Percentiles rank a stretch among this genome's conserved stretches.
Evolutionary conservation across 2,888 invertebrate genomes (phyloP).

Genomic region (Acronicta alni): DNA sequence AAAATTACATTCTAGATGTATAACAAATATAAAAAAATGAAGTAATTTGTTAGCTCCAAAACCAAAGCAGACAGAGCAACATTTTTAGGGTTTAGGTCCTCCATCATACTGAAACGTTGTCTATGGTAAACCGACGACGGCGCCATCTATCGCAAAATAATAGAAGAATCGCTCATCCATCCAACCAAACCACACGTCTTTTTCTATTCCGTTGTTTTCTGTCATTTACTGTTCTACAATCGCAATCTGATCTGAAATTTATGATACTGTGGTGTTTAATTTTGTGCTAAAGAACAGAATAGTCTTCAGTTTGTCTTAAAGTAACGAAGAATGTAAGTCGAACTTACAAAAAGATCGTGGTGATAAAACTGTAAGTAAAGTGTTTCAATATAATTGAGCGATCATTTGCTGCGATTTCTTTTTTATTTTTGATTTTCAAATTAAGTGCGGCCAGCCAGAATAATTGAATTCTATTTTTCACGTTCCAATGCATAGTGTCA

Average conservation of each 20-base stretch:
- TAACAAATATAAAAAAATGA: no score
- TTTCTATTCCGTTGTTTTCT: conserved; percentile 84
- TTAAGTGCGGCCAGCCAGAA: conserved; percentile 20
- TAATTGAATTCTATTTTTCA: conserved; percentile 12
- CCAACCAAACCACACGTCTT: conserved; percentile 79
- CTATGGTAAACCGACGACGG: conserved; percentile 64
- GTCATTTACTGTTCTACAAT: conserved; percentile 73
- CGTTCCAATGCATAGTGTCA: conserved; percentile 7
- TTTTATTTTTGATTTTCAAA: conserved; percentile 55
- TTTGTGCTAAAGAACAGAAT: conserved; percentile 60
- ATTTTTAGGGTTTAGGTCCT: conserved; percentile 60
- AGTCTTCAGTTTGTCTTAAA: conserved; percentile 66
- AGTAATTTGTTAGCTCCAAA: no score
- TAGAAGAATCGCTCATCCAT: conserved; percentile 66
- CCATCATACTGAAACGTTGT: conserved; percentile 64
- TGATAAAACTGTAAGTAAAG: conserved; percentile 76
- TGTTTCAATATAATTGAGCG: conserved; percentile 62
- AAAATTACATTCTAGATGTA: no score
- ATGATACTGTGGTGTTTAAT: conserved; percentile 64
- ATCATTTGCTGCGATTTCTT: conserved; percentile 70
- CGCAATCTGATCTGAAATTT: conserved; percentile 72
- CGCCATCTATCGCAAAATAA: conserved; percentile 77
- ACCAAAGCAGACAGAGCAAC: no score
- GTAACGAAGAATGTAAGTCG: conserved; percentile 63
- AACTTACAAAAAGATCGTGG: conserved; percentile 58